Evolutionary conservation across 2,888 invertebrate species (phyloP), one percentile per base, ranked within the genome.

Genomic region (Gari tellinella): DNA sequence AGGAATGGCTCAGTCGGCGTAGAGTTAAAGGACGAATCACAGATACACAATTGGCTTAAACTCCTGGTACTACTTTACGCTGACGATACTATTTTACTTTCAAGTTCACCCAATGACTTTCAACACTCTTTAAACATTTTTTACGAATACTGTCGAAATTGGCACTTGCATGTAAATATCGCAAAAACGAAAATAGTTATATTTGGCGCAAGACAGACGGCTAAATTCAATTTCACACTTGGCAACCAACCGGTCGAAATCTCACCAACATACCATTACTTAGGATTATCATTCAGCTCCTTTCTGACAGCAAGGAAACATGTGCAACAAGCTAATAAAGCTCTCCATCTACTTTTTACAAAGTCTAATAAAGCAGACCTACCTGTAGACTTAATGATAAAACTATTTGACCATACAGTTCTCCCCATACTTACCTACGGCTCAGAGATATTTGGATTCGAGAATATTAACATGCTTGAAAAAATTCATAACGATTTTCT

Each of bases 61-160:
- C 49, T 61, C 26, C 41, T 72, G 3, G 31, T 66, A 41, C 49
- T 66, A 10, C 48, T 67, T 1, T 67, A 66, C 45, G 72, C 72
- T 3, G 66, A 51, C 26, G 72, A 72, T 49, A 62, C 72, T 7
- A 51, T 72, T 12, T 66, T 72, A 21, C 31, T 72, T 48, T 57
- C 72, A 0, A 45, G 61, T 26, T 46, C 41, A 26, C 45, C 52
- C 14, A 45, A 15, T 15, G 55, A 56, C 21, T 53, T 72, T 14
- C 62, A 67, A 53, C 37, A 55, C 15, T 17, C 43, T 45, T 31
- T 66, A 21, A 52, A 66, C 38, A 7, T 8, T 31, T 56, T 66
- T 37, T 12, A 43, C n/a, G 26, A 56, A 1, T 67, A 67, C 19
- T 73, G 72, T 43, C 21, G 37, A 15, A 15, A 31, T 10, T 63